Evolutionary conservation across 2,113 vertebrate species (phyloP), one percentile per base, ranked within the genome.

Genomic region (Amblyornis subalaris): DNA sequence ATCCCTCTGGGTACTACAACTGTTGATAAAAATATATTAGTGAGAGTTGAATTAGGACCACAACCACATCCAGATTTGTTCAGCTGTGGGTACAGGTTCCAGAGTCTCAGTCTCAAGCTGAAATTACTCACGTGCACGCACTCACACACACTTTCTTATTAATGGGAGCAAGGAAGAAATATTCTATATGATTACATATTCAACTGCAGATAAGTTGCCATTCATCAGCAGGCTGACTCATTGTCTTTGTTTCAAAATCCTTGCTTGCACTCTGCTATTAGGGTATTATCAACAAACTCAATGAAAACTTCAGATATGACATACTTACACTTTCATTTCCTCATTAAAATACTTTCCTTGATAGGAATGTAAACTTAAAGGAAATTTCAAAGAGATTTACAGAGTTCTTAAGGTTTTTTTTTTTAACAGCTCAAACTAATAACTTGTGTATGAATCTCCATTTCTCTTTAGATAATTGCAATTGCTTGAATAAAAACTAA

Each of bases 401-500:
- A 14, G 54, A 66, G 48, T 78, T 80, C 77, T 84, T 84, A 64
- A 69, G 47, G 2, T 6, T 82, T 57, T 70, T 70, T 67, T 86
- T 79, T 89, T 77, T 83, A 75, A 67, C 33, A 70, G 54, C 48
- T 51, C 89, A n/a, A 70, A 78, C 60, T 79, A 93, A 71, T 89
- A 84, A 89, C 86, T 91, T 88, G 31, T 62, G 66, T 76, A 53
- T 54, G 55, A 85, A 53, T 35, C 36, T 80, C 76, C 42, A 45
- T 74, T 93, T 89, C 81, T 94, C 74, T 95, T 77, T 45, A 78
- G 69, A 36, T 61, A 81, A 95, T 93, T 89, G 62, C 74, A 77
- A 58, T 87, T 87, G 55, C 55, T 96, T 94, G 82, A 92, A 95
- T 84, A 91, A 95, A 92, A 95, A 91, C 47, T 31, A 76, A 93